phyloP scores from a whole-genome alignment of 2,797 vertebrate species.

The Darevskia mixta region DNA sequence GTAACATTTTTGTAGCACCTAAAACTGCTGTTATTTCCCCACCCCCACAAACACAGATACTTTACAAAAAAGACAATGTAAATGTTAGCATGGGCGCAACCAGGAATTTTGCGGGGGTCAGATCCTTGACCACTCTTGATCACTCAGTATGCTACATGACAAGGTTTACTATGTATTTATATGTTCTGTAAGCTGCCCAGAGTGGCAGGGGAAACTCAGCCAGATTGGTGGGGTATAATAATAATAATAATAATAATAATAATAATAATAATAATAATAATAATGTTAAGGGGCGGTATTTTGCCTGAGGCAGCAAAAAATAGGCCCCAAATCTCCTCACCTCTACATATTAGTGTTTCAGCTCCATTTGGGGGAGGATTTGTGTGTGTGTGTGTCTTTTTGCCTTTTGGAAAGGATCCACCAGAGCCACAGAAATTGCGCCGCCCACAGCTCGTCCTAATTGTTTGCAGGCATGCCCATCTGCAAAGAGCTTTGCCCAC shows the following conservation, averaged over 20 bases:
- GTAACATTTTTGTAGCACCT: too few species aligned
- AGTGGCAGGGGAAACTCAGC: too few species aligned
- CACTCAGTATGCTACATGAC: too few species aligned
- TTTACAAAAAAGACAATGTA: not conserved
- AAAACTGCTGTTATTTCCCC: too few species aligned
- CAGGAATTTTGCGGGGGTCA: too few species aligned
- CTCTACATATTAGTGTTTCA: too few species aligned
- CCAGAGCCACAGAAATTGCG: not conserved
- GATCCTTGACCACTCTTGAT: not conserved
- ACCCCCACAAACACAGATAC: not conserved
- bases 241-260: too few species aligned
- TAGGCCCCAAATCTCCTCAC: not conserved
- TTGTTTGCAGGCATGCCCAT: constrained; percentile 9
- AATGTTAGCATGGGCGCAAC: not conserved
- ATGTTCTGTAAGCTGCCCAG: too few species aligned
- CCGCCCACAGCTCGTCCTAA: constrained; percentile 7
- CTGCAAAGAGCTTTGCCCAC: constrained; percentile 12
- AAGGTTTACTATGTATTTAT: too few species aligned
- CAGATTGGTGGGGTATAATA: too few species aligned
- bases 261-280: too few species aligned
- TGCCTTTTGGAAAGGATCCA: not conserved
- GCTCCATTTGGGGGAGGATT: not conserved
- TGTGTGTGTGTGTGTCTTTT: not conserved
- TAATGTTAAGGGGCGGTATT: too few species aligned
- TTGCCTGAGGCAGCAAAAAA: not conserved